Evolutionary conservation across 2,888 invertebrate species (phyloP).

Genomic region (Pseudococcus viburni): DNA sequence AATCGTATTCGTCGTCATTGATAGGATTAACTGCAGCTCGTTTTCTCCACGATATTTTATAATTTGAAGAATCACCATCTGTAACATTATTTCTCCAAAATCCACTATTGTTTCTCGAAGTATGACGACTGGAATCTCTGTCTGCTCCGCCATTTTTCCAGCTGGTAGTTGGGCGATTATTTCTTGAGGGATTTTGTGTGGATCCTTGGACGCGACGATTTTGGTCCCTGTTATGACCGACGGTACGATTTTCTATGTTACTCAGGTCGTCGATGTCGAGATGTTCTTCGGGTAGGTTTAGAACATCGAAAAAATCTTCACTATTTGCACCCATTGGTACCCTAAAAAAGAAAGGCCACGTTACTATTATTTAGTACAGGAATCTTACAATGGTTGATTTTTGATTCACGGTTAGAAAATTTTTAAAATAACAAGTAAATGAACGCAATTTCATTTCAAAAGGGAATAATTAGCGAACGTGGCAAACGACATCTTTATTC

Average conservation of each 20-base stretch:
- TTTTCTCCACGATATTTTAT: not conserved
- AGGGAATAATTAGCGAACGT: not conserved
- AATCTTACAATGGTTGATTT: not conserved
- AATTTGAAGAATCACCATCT: not conserved
- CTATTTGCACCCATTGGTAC: not conserved
- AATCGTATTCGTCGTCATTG: not conserved
- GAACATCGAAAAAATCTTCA: not conserved
- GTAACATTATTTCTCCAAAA: not conserved
- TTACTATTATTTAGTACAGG: not conserved
- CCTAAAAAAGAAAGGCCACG: not conserved
- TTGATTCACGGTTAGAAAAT: not conserved
- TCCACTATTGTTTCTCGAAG: not conserved
- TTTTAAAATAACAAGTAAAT: no score
- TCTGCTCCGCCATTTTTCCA: not conserved
- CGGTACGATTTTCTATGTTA: not conserved
- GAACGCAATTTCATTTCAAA: no score
- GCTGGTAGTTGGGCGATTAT: not conserved
- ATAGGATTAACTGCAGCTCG: no score
- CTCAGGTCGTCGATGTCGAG: not conserved
- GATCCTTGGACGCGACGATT: not conserved
- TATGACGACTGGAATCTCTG: not conserved
- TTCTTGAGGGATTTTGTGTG: no score
- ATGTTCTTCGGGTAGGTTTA: not conserved
- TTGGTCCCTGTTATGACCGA: not conserved
- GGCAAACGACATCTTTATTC: not conserved